These are phyloP conservation scores for Pristionchus fissidentatus DNA, from an alignment of 2,888 invertebrate species.

Conservation along the genomic window DNA sequence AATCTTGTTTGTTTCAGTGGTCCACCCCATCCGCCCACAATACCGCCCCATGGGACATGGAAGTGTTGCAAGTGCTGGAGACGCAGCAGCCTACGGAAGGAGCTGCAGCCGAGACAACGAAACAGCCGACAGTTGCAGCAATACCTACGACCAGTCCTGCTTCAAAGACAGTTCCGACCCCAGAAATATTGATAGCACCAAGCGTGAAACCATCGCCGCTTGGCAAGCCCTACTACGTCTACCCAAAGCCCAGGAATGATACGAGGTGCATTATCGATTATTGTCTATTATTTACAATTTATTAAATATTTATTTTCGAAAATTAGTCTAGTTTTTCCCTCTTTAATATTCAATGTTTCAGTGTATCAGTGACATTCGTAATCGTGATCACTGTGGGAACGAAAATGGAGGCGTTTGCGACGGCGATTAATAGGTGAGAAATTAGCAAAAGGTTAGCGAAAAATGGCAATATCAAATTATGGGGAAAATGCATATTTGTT, in stretches of 20 bases:
- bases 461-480: no score
- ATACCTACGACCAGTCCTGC: not conserved
- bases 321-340: no score
- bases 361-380: not conserved
- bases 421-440: not conserved
- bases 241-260: not conserved
- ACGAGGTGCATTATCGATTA: no score
- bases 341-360: not conserved
- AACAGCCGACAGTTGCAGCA: not conserved
- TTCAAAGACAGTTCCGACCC: not conserved
- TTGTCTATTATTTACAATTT: no score
- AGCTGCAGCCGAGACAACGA: not conserved
- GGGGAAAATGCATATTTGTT: no score
- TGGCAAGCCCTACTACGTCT: constrained; percentile 17
- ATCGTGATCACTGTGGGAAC: not conserved
- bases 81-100: not conserved
- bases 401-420: not conserved
- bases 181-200: no score
- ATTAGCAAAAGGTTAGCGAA: no score
- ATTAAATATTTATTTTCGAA: not conserved
- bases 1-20: no score
- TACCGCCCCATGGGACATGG: not conserved
- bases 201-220: not conserved
- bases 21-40: not conserved
- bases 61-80: not conserved